Base-by-base conservation (phyloP, 2,888 invertebrate genomes). In the Athalia rosae region DNA sequence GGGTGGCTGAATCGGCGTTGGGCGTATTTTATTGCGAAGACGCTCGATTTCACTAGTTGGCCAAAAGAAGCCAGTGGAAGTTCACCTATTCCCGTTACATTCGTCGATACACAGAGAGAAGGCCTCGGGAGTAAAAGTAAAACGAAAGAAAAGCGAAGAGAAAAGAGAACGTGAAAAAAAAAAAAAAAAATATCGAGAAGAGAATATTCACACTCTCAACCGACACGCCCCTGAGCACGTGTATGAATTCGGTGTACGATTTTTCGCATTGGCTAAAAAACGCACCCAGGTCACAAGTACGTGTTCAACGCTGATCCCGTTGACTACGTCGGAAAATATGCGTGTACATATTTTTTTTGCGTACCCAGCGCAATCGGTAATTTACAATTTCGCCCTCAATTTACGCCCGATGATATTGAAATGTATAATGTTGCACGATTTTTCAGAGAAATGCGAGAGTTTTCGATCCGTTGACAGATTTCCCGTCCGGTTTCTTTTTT, bases 11-110 rank as follows among this genome's bases (percentile, higher is more conserved):
- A 63, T 5, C 63, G n/a, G 63, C 45, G 13, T 11, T 1, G 8
- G 41, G 61, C 4, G 53, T 53, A 53, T 53, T 53, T 9, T 28
- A 61, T 61, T 63, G 63, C 13, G 43, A 63, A 43, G n/a, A 63
- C 47, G 63, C 63, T 63, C 63, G 63, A 63, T 63, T 63, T 63
- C 63, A 63, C 63, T 63, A 63, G 45, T 3, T 63, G 45, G n/a
- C 63, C 3, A 11, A 63, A 61, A 61, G 28, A 41, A 41, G 5
- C 7, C 43, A 8, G 6, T 43, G 59, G 7, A 59, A 7, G 7
- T 15, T 13, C 59, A 53, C 56, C 53, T 53, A 41, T 53, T 69
- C n/a, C n/a, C n/a, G 13, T 69, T 43, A 56, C 53, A 69, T 69
- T 28, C 56, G 53, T 5, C 50, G 41, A 56, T 69, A 28, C 28